Conservation (phyloP, 2,113 vertebrate species). For the Petrocephalus microphthalmus region DNA sequence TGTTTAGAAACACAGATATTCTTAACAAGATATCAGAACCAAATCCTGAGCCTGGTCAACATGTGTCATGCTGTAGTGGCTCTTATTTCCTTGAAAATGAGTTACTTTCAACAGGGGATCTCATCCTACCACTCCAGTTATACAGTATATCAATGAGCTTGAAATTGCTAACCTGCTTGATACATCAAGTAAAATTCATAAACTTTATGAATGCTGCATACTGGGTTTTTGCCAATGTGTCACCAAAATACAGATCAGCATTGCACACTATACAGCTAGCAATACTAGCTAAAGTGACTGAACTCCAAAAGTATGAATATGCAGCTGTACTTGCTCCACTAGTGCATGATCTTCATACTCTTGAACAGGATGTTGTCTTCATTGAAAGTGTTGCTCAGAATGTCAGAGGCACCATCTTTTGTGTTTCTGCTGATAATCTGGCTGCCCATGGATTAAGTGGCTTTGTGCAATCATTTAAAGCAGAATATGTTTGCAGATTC, state of each 20-base stretch:
- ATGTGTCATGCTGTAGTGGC: constrained; percentile 24
- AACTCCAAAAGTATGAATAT: neutral
- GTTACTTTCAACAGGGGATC: neutral
- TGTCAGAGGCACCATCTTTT: neutral
- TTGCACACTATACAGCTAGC: constrained; percentile 5
- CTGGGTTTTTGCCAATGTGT: neutral
- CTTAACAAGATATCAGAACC: constrained; percentile 20
- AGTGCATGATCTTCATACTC: neutral
- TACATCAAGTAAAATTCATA: neutral
- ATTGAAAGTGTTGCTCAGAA: constrained; percentile 8
- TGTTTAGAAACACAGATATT: constrained; percentile 37
- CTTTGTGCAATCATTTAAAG: neutral
- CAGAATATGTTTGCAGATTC: neutral
- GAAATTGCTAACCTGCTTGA: neutral
- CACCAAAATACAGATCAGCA: constrained; percentile 5
- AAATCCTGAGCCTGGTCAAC: neutral
- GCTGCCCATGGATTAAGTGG: neutral
- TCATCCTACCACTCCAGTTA: neutral
- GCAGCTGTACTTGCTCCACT: neutral
- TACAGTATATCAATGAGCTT: constrained; percentile 14
- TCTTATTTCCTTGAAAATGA: constrained; percentile 30
- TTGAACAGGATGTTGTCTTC: constrained; percentile 16
- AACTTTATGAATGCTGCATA: neutral
- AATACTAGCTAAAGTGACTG: neutral
- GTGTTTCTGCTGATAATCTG: neutral